phyloP scores from a whole-genome alignment of 1,140 invertebrate genomes.

The Mycetomoellerius zeteki region DNA sequence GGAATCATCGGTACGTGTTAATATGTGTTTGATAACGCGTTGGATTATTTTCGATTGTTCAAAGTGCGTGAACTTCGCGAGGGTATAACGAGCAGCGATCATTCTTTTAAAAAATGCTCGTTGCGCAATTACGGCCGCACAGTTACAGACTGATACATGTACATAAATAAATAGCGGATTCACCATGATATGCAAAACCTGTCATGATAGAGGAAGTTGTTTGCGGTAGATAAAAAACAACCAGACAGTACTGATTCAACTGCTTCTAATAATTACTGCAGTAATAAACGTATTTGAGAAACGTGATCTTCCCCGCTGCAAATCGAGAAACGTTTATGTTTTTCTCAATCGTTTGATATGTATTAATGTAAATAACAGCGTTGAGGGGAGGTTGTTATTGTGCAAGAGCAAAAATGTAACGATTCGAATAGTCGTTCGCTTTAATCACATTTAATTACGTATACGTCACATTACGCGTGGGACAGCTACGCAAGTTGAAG shows the following conservation, averaged over 20 bases:
- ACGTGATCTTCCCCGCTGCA: not conserved
- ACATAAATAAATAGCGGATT: constrained; percentile 37
- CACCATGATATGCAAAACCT: constrained; percentile 8
- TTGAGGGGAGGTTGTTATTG: not conserved
- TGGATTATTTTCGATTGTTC: constrained; percentile 2
- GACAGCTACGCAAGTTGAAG: not conserved
- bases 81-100: constrained; percentile 15
- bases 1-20: not conserved
- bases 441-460: not conserved
- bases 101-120: not conserved
- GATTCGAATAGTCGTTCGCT: not conserved
- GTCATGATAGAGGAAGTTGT: constrained; percentile 48
- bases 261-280: not conserved
- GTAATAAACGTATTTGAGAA: not conserved
- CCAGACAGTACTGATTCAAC: not conserved
- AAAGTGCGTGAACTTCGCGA: constrained; percentile 46
- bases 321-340: not conserved
- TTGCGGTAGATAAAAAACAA: constrained; percentile 14
- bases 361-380: not conserved
- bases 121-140: constrained; percentile 30
- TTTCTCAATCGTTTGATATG: not conserved
- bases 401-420: not conserved
- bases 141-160: constrained; percentile 6
- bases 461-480: not conserved
- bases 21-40: not conserved